Percentiles rank a stretch among this genome's conserved stretches.
phyloP scores from a whole-genome alignment of 2,888 invertebrate species.

The Lycia hirtaria region DNA sequence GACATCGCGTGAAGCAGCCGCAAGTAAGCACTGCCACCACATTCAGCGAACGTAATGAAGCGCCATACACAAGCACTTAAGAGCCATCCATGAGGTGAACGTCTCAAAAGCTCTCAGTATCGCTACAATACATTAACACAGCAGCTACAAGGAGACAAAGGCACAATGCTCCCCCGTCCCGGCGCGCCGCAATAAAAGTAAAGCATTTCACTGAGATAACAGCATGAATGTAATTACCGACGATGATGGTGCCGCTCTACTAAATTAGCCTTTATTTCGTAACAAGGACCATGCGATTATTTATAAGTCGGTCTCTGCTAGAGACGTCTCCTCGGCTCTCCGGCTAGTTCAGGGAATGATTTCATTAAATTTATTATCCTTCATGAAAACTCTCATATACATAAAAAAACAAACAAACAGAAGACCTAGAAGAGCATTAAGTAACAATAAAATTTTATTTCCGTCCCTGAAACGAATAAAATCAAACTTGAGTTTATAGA shows the following conservation, averaged over 20 bases:
- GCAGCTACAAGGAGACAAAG: slow-evolving; percentile 26
- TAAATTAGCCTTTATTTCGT: slow-evolving; percentile 18
- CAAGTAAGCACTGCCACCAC: not conserved
- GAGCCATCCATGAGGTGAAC: slow-evolving; percentile 18
- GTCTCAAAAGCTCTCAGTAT: slow-evolving; percentile 20
- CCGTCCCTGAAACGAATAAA: too few relatives aligned
- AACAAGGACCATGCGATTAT: slow-evolving; percentile 11
- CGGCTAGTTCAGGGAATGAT: too few relatives aligned
- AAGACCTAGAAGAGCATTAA: too few relatives aligned
- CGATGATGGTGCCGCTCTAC: slow-evolving; percentile 15
- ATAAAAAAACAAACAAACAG: too few relatives aligned
- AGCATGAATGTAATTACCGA: slow-evolving; percentile 29
- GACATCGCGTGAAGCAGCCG: too few relatives aligned
- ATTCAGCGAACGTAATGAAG: slow-evolving; percentile 7
- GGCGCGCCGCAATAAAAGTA: slow-evolving; percentile 31
- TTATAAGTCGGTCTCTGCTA: slow-evolving; percentile 1
- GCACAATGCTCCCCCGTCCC: slow-evolving; percentile 29
- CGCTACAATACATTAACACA: slow-evolving; percentile 27
- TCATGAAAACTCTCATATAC: too few relatives aligned
- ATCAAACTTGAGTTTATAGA: too few relatives aligned
- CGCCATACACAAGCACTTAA: slow-evolving; percentile 22
- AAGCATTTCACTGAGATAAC: slow-evolving; percentile 32
- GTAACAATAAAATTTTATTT: too few relatives aligned
- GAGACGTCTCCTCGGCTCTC: slow-evolving; percentile 9
- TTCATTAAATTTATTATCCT: too few relatives aligned